A percentile compares a stretch with the other conserved stretches of the same genome.
Conservation (phyloP, 2,888 invertebrate species). For the Chironomus riparius region DNA sequence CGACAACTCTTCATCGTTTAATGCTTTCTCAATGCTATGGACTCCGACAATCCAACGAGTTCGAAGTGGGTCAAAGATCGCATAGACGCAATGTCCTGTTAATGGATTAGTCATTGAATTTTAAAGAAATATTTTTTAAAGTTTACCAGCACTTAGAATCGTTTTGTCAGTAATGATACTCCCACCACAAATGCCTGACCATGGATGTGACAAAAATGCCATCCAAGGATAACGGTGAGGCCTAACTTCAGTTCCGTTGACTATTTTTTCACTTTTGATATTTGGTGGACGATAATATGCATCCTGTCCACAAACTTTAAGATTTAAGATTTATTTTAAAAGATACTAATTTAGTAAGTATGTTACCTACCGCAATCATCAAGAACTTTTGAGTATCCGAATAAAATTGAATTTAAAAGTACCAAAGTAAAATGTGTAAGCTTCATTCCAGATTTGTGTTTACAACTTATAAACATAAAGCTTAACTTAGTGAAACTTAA, state of each 20-base stretch:
- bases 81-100: neutral
- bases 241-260: neutral
- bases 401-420: too few species aligned
- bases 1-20: neutral
- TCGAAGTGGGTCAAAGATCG: neutral
- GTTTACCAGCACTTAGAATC: slow-evolving; percentile 27
- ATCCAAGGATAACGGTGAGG: slow-evolving; percentile 26
- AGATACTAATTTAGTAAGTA: too few species aligned
- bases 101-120: neutral
- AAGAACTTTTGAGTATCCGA: too few species aligned
- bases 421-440: neutral
- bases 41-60: neutral
- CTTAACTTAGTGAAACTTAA: too few species aligned
- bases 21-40: too few species aligned
- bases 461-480: too few species aligned
- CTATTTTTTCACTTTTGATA: neutral
- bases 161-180: slow-evolving; percentile 26
- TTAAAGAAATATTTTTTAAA: neutral
- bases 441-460: neutral
- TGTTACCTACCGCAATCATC: too few species aligned
- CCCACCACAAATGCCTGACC: slow-evolving; percentile 13
- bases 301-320: too few species aligned
- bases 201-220: neutral
- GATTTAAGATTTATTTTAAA: too few species aligned
- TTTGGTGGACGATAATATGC: too few species aligned